Evolutionary conservation across 2,113 vertebrate genomes (phyloP).

Genomic region (Argyrosomus japonicus): DNA sequence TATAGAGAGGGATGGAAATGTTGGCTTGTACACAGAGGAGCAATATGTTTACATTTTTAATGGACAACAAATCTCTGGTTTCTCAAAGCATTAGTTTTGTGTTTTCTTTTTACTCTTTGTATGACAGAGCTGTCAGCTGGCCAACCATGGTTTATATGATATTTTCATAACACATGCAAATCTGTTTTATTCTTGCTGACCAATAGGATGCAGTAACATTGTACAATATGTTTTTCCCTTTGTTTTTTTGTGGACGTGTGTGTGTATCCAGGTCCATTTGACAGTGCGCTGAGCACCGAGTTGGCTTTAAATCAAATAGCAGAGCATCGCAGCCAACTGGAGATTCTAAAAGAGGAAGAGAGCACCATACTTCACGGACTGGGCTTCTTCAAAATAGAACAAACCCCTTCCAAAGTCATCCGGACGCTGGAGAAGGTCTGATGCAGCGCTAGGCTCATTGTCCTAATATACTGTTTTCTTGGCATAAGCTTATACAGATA

Average conservation of each 20-base stretch:
- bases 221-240: background rate
- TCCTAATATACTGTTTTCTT: background rate
- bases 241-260: background rate
- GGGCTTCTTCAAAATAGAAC: conserved; percentile 66
- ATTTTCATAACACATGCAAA: background rate
- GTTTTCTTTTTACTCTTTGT: background rate
- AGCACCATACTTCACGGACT: conserved; percentile 43
- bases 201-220: background rate
- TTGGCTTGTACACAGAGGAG: no score
- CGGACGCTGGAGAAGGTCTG: conserved; percentile 65
- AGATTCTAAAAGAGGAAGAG: conserved; percentile 69
- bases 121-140: background rate
- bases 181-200: background rate
- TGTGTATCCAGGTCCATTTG: conserved; percentile 69
- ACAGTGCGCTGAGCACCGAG: conserved; percentile 35
- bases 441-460: background rate
- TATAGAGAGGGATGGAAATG: no score
- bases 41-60: background rate
- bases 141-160: background rate
- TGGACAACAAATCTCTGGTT: background rate
- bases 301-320: conserved; percentile 44
- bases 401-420: conserved; percentile 46
- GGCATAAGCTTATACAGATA: background rate
- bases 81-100: background rate
- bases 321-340: conserved; percentile 45